phyloP scores from a whole-genome alignment of 1,140 invertebrate species.

The Drosophila pruinosa region DNA sequence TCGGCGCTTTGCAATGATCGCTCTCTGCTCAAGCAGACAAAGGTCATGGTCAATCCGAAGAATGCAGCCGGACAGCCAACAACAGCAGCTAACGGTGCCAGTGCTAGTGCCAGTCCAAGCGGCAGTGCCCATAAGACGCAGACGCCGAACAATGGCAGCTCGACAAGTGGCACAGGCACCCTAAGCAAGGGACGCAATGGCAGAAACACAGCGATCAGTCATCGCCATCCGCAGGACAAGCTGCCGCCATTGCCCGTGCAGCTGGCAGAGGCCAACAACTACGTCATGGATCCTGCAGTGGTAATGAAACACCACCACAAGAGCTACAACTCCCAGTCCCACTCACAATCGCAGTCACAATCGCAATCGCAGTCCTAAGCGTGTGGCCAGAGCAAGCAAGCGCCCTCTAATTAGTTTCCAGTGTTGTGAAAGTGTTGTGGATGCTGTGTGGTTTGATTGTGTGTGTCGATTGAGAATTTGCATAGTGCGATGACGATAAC shows the following conservation, averaged over 20 bases:
- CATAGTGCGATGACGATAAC: conserved; percentile 38
- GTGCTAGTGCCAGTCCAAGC: background rate
- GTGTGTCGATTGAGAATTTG: conserved; percentile 49
- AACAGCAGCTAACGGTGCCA: background rate
- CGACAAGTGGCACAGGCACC: conserved; percentile 58
- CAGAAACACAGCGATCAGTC: conserved; percentile 84
- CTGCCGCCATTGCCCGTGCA: conserved; percentile 82
- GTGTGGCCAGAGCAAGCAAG: conserved; percentile 7
- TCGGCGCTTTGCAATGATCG: conserved; percentile 95
- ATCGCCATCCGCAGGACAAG: conserved; percentile 85
- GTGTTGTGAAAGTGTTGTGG: conserved; percentile 31
- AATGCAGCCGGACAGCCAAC: conserved; percentile 6
- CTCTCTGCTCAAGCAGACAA: conserved; percentile 92
- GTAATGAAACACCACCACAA: conserved; percentile 75
- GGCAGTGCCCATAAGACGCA: no score
- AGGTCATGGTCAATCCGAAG: conserved; percentile 90
- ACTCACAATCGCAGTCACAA: conserved; percentile 36
- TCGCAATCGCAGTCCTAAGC: conserved; percentile 26
- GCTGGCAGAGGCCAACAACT: conserved; percentile 80
- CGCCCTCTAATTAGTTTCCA: background rate
- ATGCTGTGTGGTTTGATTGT: conserved; percentile 6
- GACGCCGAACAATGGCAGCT: conserved; percentile 9
- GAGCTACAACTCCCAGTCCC: conserved; percentile 61
- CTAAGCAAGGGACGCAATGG: conserved; percentile 86
- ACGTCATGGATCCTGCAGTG: conserved; percentile 80